Base-by-base conservation (phyloP, 2,888 invertebrate genomes). In the Caenorhabditis becei region DNA sequence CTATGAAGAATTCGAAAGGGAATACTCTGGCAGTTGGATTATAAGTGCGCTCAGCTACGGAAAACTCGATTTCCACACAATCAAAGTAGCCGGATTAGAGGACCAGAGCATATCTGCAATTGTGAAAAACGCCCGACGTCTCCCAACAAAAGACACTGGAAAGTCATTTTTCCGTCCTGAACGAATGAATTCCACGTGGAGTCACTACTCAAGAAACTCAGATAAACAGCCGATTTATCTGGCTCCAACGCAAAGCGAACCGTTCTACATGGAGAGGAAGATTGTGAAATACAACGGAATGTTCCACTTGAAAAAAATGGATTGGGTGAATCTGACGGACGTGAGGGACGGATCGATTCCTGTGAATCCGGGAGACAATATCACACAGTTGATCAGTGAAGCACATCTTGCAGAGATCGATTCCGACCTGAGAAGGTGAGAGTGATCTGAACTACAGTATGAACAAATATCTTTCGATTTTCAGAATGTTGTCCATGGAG, bases 1-100 rank as follows among this genome's bases (percentile, higher is more conserved):
- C 69, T 79, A 82, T 18, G 82, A 82, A 7, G 83, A 85, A 24
- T 83, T 80, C 32, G 71, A 71, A n/a, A 59, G 72, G 20, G 69
- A 75, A 23, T 75, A 75, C 53, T 62, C 58, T 26, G 77, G 77
- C 1, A 69, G 62, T 49, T 77, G 54, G 56, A 41, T 62, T 3
- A 63, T 77, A 28, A 77, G 69, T 54, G 63, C 69, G 14, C 63
- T 77, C 41, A 59, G 66, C n/a, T 75, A 75, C 44, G 74, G 49
- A 59, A 74, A 74, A 35, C 56, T 66, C 1, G 74, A 74, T 18
- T 74, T 58, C 23, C 20, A 65, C 16, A 74, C 74, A 4, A 74
- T 74, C 11, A 74, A 74, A 59, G 53, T 72, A 23, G 61, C 78
- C 0, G 54, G 61, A 10, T 20, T 78, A 7, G 66, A 71, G 35